A percentile compares a stretch with the other conserved stretches of the same genome.
Conservation (phyloP, 2,797 vertebrate genomes). For the Allobates femoralis region DNA sequence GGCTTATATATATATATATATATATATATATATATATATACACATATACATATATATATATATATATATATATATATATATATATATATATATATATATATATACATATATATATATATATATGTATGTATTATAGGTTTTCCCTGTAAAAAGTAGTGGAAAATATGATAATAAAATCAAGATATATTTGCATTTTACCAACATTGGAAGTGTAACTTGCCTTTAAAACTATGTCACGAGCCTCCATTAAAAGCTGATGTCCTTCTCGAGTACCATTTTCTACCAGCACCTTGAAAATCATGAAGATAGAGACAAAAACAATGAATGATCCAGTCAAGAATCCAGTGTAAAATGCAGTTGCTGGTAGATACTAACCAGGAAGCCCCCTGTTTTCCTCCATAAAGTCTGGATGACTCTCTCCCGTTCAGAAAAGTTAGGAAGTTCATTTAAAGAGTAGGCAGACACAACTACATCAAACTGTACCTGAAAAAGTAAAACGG, state of each 20-base stretch:
- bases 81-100: too few relatives aligned
- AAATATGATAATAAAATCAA: not conserved
- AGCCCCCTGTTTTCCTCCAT: slow-evolving; percentile 86
- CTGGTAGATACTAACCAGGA: slow-evolving; percentile 76
- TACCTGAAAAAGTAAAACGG: slow-evolving; percentile 72
- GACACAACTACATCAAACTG: slow-evolving; percentile 84
- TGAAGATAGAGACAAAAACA: not conserved
- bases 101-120: too few relatives aligned
- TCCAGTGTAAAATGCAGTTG: not conserved
- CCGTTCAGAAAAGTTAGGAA: slow-evolving; percentile 73
- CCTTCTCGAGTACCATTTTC: slow-evolving; percentile 89
- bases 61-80: too few relatives aligned
- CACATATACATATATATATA: too few relatives aligned
- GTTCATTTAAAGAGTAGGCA: slow-evolving; percentile 85
- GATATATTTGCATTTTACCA: not conserved
- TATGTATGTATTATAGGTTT: not conserved
- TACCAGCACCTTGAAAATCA: slow-evolving; percentile 79
- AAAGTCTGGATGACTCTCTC: slow-evolving; percentile 75
- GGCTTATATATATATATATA: too few relatives aligned
- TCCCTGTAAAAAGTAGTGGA: not conserved
- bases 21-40: too few relatives aligned
- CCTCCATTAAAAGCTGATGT: slow-evolving; percentile 87
- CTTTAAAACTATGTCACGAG: slow-evolving; percentile 79
- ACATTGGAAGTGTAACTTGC: slow-evolving; percentile 66
- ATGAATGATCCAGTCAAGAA: not conserved